A percentile compares a stretch with the other conserved stretches of the same genome.
phyloP scores from a whole-genome alignment of 2,888 invertebrate species.

The Sarcophaga carnaria region DNA sequence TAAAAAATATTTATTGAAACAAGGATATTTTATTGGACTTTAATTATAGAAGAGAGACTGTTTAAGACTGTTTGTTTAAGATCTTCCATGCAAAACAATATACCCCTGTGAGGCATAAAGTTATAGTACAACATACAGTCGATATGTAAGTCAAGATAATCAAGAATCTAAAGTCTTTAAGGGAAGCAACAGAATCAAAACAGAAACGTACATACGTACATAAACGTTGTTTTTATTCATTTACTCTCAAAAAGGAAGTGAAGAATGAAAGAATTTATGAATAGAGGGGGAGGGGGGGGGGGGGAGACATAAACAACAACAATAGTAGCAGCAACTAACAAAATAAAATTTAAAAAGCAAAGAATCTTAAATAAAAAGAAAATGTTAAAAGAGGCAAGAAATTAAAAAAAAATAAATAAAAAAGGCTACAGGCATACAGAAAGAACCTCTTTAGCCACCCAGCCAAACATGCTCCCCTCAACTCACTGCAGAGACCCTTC shows the following conservation, averaged over 20 bases:
- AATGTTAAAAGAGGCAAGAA: slow-evolving; percentile 9
- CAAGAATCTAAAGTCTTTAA: background rate
- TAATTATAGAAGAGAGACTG: too few species aligned
- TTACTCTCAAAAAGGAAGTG: background rate
- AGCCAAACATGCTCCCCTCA: too few species aligned
- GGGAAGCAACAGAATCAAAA: slow-evolving; percentile 10
- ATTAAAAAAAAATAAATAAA: background rate
- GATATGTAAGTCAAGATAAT: slow-evolving; percentile 36
- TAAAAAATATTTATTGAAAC: too few species aligned
- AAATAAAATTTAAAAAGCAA: slow-evolving; percentile 18
- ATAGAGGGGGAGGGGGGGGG: too few species aligned
- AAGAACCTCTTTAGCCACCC: background rate
- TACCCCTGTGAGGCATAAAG: too few species aligned
- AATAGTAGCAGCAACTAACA: background rate
- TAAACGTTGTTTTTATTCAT: background rate
- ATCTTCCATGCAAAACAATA: too few species aligned
- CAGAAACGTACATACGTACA: slow-evolving; percentile 22
- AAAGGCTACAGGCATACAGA: background rate
- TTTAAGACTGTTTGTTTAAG: too few species aligned
- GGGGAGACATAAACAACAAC: background rate
- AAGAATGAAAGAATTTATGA: background rate
- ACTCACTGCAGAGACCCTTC: too few species aligned
- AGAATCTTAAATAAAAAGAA: background rate
- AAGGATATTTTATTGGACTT: too few species aligned
- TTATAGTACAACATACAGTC: too few species aligned